These are phyloP conservation scores for Coluber constrictor DNA, from an alignment of 2,797 vertebrate species.

Conservation along the genomic window DNA sequence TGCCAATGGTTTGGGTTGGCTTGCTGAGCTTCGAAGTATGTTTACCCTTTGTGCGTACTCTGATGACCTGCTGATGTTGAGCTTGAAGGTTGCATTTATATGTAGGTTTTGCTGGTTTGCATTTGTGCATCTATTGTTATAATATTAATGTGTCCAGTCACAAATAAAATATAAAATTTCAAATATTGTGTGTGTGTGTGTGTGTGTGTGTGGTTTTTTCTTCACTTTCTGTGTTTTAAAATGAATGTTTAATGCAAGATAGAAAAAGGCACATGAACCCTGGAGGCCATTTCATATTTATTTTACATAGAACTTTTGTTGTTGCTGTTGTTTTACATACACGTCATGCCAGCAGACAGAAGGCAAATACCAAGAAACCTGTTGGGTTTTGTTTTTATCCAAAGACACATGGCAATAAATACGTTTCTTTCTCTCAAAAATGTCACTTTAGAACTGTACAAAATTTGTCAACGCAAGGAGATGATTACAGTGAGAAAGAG, in stretches of 20 bases:
- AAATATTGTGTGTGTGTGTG: neutral
- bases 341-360: constrained; percentile 88
- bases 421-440: constrained; percentile 71
- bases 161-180: neutral
- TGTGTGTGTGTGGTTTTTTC: neutral
- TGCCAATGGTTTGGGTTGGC: neutral
- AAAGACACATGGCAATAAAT: constrained; percentile 93
- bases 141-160: neutral
- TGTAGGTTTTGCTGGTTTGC: neutral
- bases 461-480: constrained; percentile 82
- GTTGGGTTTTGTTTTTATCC: constrained; percentile 77
- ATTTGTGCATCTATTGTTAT: neutral
- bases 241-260: neutral
- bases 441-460: constrained; percentile 90
- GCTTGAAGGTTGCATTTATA: neutral
- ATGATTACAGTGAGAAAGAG: constrained; percentile 9
- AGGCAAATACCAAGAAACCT: constrained; percentile 87
- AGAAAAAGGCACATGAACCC: constrained; percentile 61
- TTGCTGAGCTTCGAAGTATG: neutral
- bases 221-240: neutral
- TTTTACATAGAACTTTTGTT: constrained; percentile 78
- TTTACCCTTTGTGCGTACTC: neutral
- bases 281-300: constrained; percentile 88
- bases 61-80: neutral
- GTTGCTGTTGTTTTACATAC: constrained; percentile 81